phyloP scores from a whole-genome alignment of 2,888 invertebrate species.

The Osmoderma eremita region DNA sequence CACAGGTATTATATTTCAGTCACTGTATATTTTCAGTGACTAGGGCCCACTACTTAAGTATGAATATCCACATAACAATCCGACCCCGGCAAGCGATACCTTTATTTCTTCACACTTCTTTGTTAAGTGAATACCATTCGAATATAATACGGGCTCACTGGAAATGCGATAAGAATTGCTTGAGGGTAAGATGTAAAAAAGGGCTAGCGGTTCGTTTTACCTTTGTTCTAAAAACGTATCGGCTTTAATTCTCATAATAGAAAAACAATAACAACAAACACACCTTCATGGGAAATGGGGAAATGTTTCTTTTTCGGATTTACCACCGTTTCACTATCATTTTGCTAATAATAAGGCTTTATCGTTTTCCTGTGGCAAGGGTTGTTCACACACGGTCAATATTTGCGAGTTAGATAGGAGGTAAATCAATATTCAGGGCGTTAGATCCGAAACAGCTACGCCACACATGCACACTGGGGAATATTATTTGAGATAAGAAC shows the following conservation, averaged over 20 bases:
- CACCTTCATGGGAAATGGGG: too few relatives aligned
- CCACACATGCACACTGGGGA: not conserved
- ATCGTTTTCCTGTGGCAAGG: slow-evolving; percentile 33
- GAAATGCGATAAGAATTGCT: not conserved
- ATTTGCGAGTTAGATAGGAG: slow-evolving; percentile 29
- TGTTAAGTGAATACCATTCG: slow-evolving; percentile 2
- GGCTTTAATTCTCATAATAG: too few relatives aligned
- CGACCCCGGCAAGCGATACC: slow-evolving; percentile 32
- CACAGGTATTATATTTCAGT: slow-evolving; percentile 35
- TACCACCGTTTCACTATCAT: slow-evolving; percentile 31
- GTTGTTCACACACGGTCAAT: slow-evolving; percentile 35
- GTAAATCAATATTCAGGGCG: slow-evolving; percentile 33
- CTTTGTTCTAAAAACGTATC: not conserved
- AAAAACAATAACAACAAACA: too few relatives aligned
- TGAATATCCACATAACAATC: slow-evolving; percentile 32
- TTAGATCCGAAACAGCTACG: slow-evolving; percentile 20
- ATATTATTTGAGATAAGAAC: slow-evolving; percentile 31
- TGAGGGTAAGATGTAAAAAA: not conserved
- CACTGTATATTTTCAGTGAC: slow-evolving; percentile 33
- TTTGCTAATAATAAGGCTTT: slow-evolving; percentile 18
- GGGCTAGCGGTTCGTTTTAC: not conserved
- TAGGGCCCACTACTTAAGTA: slow-evolving; percentile 30
- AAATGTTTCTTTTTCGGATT: not conserved
- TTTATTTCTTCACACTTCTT: slow-evolving; percentile 30
- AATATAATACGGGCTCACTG: not conserved